A percentile compares a stretch with the other conserved stretches of the same genome.
Evolutionary conservation across 2,113 vertebrate genomes (phyloP).

Genomic region (Chlamydotis undulata): DNA sequence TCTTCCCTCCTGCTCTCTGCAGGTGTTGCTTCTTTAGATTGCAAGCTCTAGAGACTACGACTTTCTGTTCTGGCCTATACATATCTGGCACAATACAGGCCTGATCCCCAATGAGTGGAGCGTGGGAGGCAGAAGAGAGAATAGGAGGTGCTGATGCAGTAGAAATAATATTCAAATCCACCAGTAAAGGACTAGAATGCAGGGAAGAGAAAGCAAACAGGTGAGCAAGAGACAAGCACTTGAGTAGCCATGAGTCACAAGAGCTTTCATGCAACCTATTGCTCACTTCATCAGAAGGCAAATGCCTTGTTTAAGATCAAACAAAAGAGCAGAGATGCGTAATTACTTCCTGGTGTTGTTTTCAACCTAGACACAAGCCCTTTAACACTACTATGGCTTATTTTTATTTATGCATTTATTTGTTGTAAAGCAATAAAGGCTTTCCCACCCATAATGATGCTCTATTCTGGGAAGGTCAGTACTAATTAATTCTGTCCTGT

Average conservation of each 20-base stretch:
- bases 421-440: conserved; percentile 12
- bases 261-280: not conserved
- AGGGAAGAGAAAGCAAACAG: not conserved
- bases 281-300: not conserved
- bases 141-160: not conserved
- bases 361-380: not conserved
- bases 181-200: not conserved
- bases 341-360: conserved; percentile 43
- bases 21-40: not conserved
- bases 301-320: conserved; percentile 32
- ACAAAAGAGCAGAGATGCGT: conserved; percentile 27
- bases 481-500: conserved; percentile 9
- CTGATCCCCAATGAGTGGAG: not conserved
- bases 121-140: not conserved
- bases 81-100: not conserved
- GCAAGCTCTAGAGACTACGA: not conserved
- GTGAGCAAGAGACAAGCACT: not conserved
- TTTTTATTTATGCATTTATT: conserved; percentile 51
- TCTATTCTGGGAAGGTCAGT: not conserved
- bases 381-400: conserved; percentile 27
- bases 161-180: not conserved
- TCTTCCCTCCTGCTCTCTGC: not conserved
- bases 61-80: not conserved
- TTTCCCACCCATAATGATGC: conserved; percentile 27
- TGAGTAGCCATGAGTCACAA: not conserved